Percentiles rank a stretch among this genome's conserved stretches.
Conservation (phyloP, 92 coral and sea anemone genomes). For the Zoanthus sociatus region DNA sequence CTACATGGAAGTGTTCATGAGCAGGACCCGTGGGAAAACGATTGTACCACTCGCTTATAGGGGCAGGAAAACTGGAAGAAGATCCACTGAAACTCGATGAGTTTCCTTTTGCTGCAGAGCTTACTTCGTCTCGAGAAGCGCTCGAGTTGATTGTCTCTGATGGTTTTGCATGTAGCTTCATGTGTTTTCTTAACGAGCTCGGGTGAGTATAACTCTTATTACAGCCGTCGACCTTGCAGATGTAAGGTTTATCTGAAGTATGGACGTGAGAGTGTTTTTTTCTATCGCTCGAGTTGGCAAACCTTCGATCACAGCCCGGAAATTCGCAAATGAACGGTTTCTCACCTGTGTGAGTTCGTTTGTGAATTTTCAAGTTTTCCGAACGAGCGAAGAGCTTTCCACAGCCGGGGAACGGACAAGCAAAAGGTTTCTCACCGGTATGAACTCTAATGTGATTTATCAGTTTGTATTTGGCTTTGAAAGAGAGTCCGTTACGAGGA, state of each 20-base stretch:
- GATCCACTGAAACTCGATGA: conserved; percentile 83
- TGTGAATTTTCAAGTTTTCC: conserved; percentile 98
- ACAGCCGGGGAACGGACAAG: conserved; percentile 98
- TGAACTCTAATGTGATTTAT: conserved; percentile 99
- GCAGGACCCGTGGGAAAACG: conserved; percentile 78
- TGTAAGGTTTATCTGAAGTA: conserved; percentile 99
- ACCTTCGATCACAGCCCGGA: conserved; percentile 99
- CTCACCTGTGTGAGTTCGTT: conserved; percentile 99
- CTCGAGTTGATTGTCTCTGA: conserved; percentile 81
- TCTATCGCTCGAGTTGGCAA: conserved; percentile 99
- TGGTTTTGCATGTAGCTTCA: conserved; percentile 98
- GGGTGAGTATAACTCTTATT: conserved; percentile 99
- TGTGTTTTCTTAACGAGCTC: conserved; percentile 95
- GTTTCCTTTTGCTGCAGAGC: conserved; percentile 69
- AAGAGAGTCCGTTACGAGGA: conserved; percentile 93
- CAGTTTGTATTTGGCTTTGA: conserved; percentile 98
- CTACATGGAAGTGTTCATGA: conserved; percentile 88
- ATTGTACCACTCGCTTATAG: conserved; percentile 96
- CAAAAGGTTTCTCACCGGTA: conserved; percentile 98
- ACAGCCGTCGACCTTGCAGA: conserved; percentile 98
- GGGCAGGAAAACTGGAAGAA: conserved; percentile 76
- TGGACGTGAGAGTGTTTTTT: conserved; percentile 99
- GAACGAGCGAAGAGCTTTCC: conserved; percentile 99
- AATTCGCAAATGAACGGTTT: conserved; percentile 98
- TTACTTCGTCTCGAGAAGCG: conserved; percentile 82